phyloP scores from a whole-genome alignment of 2,797 vertebrate species.

The Arrhamphus sclerolepis region DNA sequence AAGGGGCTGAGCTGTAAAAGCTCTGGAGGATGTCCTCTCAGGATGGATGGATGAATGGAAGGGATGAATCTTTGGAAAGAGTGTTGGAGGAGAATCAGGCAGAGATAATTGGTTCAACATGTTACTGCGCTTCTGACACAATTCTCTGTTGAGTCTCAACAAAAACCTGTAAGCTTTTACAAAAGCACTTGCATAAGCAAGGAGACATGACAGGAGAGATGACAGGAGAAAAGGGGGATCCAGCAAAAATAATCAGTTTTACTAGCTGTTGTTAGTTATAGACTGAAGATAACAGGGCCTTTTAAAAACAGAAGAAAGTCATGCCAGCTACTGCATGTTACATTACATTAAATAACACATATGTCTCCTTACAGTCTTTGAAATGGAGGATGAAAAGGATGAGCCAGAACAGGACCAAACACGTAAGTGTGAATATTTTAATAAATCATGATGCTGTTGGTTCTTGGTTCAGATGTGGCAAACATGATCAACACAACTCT shows the following conservation, averaged over 20 bases:
- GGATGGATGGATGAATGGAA: too few species aligned
- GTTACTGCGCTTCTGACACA: neutral
- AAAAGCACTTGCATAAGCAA: neutral
- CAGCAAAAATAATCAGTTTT: neutral
- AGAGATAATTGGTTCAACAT: neutral
- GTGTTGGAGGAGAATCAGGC: neutral
- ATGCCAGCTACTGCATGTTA: too few species aligned
- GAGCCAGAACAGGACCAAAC: constrained; percentile 23
- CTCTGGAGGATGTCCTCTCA: too few species aligned
- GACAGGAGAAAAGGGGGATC: too few species aligned
- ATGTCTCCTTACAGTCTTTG: constrained; percentile 71
- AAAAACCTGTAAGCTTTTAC: neutral
- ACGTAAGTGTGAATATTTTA: constrained; percentile 52
- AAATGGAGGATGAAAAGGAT: constrained; percentile 75
- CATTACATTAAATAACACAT: constrained; percentile 5
- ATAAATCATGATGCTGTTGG: neutral
- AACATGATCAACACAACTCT: too few species aligned
- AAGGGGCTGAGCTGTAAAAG: too few species aligned
- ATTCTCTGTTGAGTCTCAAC: neutral
- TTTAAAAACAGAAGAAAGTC: too few species aligned
- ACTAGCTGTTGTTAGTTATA: neutral
- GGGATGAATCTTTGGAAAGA: neutral
- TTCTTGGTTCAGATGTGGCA: neutral
- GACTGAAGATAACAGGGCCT: neutral
- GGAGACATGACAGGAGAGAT: neutral